These are phyloP conservation scores for Eristalinus aeneus DNA, from an alignment of 2,888 invertebrate species.

Conservation along the genomic window DNA sequence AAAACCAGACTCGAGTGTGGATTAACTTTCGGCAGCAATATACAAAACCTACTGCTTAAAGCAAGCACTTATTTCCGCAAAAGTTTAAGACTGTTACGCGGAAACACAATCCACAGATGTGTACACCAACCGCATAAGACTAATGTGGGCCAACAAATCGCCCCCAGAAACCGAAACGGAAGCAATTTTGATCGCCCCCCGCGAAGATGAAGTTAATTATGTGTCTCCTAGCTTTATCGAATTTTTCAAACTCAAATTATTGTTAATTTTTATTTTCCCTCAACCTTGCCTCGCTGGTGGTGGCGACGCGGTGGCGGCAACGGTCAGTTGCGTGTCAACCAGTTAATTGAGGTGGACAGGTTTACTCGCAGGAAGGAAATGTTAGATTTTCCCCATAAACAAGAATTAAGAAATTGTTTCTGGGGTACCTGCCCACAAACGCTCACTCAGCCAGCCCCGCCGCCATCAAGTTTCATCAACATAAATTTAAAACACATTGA, in stretches of 20 bases:
- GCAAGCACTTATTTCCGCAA: too few relatives aligned
- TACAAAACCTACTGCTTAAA: too few relatives aligned
- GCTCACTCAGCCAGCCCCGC: neutral
- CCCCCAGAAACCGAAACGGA: too few relatives aligned
- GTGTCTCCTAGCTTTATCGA: neutral
- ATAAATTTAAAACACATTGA: conserved; percentile 25
- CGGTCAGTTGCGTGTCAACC: conserved; percentile 31
- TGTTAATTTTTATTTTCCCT: neutral
- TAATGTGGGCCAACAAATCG: too few relatives aligned
- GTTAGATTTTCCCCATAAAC: neutral
- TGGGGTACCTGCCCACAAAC: neutral
- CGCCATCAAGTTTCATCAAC: neutral
- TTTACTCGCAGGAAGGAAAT: neutral
- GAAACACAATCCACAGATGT: too few relatives aligned
- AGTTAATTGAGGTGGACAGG: conserved; percentile 32
- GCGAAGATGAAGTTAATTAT: neutral
- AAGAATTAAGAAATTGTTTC: neutral
- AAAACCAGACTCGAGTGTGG: too few relatives aligned
- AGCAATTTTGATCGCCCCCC: too few relatives aligned
- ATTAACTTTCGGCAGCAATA: too few relatives aligned
- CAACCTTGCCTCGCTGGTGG: too few relatives aligned
- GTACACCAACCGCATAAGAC: too few relatives aligned
- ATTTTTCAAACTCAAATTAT: conserved; percentile 2
- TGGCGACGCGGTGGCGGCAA: too few relatives aligned
- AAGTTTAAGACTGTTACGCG: too few relatives aligned